Evolutionary conservation across 1,140 invertebrate species (phyloP).

Genomic region (Drosophila takahashii): DNA sequence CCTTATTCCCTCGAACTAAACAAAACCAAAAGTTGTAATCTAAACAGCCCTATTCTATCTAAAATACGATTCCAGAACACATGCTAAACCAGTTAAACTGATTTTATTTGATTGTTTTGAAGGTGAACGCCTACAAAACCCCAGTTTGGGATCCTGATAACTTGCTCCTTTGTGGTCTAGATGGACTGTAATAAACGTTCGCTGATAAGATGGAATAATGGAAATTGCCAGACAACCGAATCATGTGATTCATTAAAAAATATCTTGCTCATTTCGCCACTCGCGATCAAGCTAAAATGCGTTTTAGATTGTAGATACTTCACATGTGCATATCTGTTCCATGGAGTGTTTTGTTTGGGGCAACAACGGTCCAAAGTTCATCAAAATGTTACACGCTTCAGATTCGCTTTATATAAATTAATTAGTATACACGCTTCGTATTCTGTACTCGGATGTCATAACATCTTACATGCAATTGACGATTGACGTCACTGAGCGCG

Average conservation of each 20-base stretch:
- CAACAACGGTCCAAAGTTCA: constrained; percentile 29
- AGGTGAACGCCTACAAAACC: constrained; percentile 17
- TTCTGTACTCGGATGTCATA: constrained; percentile 52
- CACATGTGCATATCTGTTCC: background rate
- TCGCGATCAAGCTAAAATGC: constrained; percentile 16
- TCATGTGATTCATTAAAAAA: constrained; percentile 28
- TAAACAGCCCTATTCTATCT: background rate
- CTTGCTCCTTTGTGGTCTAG: constrained; percentile 33
- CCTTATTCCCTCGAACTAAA: too few species aligned
- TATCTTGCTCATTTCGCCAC: constrained; percentile 25
- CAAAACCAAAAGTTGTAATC: too few species aligned
- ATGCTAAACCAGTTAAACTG: too few species aligned
- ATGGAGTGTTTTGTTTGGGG: constrained; percentile 6
- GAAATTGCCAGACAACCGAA: constrained; percentile 24
- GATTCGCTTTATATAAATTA: constrained; percentile 11
- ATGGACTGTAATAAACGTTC: constrained; percentile 9
- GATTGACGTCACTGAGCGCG: constrained; percentile 63
- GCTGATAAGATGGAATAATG: constrained; percentile 32
- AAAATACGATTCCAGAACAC: background rate
- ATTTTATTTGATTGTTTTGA: background rate
- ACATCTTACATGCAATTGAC: constrained; percentile 45
- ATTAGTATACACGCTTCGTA: constrained; percentile 8
- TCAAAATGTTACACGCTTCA: background rate
- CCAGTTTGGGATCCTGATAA: constrained; percentile 3
- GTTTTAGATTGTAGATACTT: constrained; percentile 10